A percentile compares a stretch with the other conserved stretches of the same genome.
Evolutionary conservation across 2,888 invertebrate species (phyloP).

Genomic region (Chrysina gloriosa): DNA sequence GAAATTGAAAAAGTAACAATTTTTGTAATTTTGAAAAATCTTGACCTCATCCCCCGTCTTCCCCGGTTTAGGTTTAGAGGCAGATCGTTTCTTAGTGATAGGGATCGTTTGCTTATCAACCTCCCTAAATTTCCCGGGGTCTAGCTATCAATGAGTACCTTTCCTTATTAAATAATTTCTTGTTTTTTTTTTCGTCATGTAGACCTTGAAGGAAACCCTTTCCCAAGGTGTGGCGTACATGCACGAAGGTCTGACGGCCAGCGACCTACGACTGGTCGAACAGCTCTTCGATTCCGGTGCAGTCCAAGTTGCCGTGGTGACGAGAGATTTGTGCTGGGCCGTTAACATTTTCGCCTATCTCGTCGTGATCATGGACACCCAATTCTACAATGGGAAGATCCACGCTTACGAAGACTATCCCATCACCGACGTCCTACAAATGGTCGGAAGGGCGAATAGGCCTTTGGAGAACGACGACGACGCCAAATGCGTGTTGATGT

Average conservation of each 20-base stretch:
- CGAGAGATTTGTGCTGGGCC: slow-evolving; percentile 93
- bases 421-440: slow-evolving; percentile 95
- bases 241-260: slow-evolving; percentile 90
- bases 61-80: too few species aligned
- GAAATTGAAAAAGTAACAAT: too few species aligned
- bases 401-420: slow-evolving; percentile 98
- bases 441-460: slow-evolving; percentile 96
- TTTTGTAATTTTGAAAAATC: too few species aligned
- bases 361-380: slow-evolving; percentile 97
- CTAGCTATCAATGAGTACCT: slow-evolving; percentile 10
- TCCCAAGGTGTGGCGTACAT: slow-evolving; percentile 96
- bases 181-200: slow-evolving; percentile 46
- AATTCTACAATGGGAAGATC: slow-evolving; percentile 85
- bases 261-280: slow-evolving; percentile 91
- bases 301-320: slow-evolving; percentile 92
- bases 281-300: slow-evolving; percentile 94
- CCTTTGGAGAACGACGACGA: slow-evolving; percentile 92
- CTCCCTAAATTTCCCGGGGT: too few species aligned
- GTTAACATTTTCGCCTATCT: slow-evolving; percentile 91
- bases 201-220: slow-evolving; percentile 91
- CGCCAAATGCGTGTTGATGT: slow-evolving; percentile 95
- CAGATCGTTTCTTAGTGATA: too few species aligned
- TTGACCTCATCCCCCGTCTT: too few species aligned
- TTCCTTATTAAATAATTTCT: slow-evolving; percentile 8
- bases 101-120: too few species aligned